phyloP scores from a whole-genome alignment of 1,140 invertebrate species.

The Drosophila bocqueti region DNA sequence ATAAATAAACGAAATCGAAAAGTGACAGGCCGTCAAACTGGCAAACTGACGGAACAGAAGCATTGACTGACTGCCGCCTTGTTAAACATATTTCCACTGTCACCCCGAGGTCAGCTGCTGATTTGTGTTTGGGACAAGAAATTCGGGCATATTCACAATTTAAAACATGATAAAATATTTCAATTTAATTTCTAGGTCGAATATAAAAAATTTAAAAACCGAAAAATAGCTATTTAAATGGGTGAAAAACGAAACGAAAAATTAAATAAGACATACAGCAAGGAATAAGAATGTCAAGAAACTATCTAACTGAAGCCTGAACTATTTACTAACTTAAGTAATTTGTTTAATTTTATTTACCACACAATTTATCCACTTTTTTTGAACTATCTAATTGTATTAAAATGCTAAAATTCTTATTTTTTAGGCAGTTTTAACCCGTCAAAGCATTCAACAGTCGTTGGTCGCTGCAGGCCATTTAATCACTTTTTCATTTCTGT shows the following conservation, averaged over 20 bases:
- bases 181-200: neutral
- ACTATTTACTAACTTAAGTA: neutral
- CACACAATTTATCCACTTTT: neutral
- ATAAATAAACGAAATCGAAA: slow-evolving; percentile 26
- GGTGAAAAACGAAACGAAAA: neutral
- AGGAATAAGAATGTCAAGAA: neutral
- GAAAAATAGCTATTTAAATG: neutral
- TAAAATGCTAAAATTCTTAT: neutral
- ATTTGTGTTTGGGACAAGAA: neutral
- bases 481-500: slow-evolving; percentile 15
- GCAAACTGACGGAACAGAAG: slow-evolving; percentile 61
- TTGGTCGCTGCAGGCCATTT: neutral
- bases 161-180: too few species aligned
- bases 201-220: neutral
- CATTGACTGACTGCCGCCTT: slow-evolving; percentile 57
- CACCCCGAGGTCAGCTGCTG: slow-evolving; percentile 38
- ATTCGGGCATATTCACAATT: neutral
- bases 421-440: neutral
- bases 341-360: neutral
- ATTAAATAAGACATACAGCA: neutral
- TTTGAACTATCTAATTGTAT: neutral
- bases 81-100: slow-evolving; percentile 56
- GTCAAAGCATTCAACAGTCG: neutral
- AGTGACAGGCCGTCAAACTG: slow-evolving; percentile 56
- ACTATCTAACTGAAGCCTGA: neutral